Conservation (phyloP, 2,113 vertebrate species). For the Cephalopterus ornatus region DNA sequence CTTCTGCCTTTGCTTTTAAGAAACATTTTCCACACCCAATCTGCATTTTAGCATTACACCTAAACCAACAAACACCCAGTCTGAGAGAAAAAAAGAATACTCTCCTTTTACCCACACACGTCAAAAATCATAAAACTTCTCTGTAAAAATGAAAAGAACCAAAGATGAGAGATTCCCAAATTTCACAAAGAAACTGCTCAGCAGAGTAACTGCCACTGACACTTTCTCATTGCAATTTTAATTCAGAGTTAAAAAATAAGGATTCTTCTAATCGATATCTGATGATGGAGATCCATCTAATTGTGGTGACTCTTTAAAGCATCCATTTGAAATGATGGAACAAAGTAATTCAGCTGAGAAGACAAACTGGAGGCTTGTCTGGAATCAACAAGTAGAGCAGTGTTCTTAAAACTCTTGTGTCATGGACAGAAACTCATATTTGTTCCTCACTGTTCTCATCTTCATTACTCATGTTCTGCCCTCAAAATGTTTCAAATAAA, state of each 20-base stretch:
- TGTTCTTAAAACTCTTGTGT: constrained; percentile 27
- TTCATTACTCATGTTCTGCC: constrained; percentile 51
- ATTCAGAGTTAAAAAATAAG: background rate
- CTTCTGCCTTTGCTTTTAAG: background rate
- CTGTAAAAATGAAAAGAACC: background rate
- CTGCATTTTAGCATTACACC: background rate
- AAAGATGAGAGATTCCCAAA: background rate
- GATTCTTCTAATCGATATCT: background rate
- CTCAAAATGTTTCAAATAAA: constrained; percentile 48
- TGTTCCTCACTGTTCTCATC: constrained; percentile 33
- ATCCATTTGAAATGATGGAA: background rate
- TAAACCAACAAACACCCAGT: background rate
- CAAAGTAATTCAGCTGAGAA: background rate
- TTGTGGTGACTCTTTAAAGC: background rate
- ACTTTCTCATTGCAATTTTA: background rate
- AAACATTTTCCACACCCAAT: background rate
- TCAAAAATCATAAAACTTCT: background rate
- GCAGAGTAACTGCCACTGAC: background rate
- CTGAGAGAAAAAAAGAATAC: fast-evolving
- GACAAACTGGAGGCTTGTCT: constrained; percentile 6
- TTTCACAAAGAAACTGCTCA: background rate
- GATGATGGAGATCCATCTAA: background rate
- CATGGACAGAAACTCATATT: constrained; percentile 43
- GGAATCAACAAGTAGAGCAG: background rate
- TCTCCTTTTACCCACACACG: background rate